phyloP scores from a whole-genome alignment of 2,113 vertebrate species.

The Procapra przewalskii region DNA sequence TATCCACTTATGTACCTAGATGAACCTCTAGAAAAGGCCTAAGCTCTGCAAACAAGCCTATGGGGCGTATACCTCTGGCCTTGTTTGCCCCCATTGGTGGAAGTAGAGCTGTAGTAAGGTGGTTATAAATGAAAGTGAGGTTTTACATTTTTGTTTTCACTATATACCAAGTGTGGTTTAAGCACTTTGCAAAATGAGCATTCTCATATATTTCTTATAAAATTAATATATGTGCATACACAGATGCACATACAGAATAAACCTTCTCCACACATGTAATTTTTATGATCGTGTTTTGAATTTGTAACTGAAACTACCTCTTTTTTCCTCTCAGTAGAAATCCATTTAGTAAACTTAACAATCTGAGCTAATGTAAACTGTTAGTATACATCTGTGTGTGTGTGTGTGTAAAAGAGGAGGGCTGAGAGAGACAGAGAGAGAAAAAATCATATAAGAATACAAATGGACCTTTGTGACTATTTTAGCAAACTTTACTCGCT shows the following conservation, averaged over 20 bases:
- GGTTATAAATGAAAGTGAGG: not conserved
- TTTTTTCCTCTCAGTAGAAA: not conserved
- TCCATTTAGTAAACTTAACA: not conserved
- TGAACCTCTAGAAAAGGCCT: not conserved
- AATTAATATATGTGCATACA: not conserved
- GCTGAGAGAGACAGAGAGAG: not conserved
- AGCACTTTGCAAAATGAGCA: not conserved
- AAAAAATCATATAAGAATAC: not conserved
- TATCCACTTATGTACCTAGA: not conserved
- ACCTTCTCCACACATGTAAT: not conserved
- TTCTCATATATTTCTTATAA: conserved; percentile 10
- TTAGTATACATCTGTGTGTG: accelerated
- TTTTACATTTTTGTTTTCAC: not conserved
- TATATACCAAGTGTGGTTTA: not conserved
- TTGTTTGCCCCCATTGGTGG: not conserved
- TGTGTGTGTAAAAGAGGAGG: not conserved
- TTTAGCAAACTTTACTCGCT: not conserved
- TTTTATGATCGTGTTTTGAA: conserved; percentile 9
- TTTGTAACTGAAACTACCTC: not conserved
- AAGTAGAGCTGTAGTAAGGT: not conserved
- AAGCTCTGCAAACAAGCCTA: not conserved
- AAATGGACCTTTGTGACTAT: not conserved
- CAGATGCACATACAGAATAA: not conserved
- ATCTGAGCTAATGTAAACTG: not conserved
- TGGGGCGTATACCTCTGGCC: not conserved